Evolutionary conservation across 2,797 vertebrate species (phyloP), one percentile per base, ranked within the genome.

Genomic region (Thunnus albacares): DNA sequence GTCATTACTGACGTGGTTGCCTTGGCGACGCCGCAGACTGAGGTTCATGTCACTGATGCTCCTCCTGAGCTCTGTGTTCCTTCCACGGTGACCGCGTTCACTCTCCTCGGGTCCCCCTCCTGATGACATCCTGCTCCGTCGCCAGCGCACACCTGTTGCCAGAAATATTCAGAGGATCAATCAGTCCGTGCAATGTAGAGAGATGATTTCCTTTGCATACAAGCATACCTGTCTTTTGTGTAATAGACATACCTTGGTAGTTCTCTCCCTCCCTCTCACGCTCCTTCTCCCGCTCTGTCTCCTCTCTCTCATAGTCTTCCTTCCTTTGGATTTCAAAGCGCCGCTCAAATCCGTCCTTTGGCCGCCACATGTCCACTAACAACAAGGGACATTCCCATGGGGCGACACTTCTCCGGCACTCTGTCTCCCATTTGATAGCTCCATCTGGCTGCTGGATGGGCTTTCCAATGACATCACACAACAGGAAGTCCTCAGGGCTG

Each of bases 41-140:
- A 98, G 89, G 91, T 98, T 97, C 95, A 98, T 97, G 88, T 98
- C 97, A 1, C 97, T 98, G 92, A 98, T 97, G 87, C 97, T 98
- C 80, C 97, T 96, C 63, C 97, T 93, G 82, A 98, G 95, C 79
- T 96, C 96, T 0, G 96, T 94, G 85, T 97, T 95, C 59, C 97
- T 96, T 58, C 94, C 96, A 0, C 96, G 95, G 68, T 97, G 96
- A 41, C 97, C 96, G 3, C 96, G 94, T 74, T 95, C 95, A 0
- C 77, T 70, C 58, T 95, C 95, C 71, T 96, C 96, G 0, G 92
- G 66, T 1, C 95, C 96, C 0, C 96, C 94, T 0, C 97, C 97
- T 0, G 97, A 98, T 0, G 97, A 92, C 30, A 96, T 97, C 55
- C 97, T 95, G 53, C 94, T 96, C 14, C 97, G 94, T 49, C 93